Conservation (phyloP, 2,113 vertebrate genomes). For the Rhea americana region DNA sequence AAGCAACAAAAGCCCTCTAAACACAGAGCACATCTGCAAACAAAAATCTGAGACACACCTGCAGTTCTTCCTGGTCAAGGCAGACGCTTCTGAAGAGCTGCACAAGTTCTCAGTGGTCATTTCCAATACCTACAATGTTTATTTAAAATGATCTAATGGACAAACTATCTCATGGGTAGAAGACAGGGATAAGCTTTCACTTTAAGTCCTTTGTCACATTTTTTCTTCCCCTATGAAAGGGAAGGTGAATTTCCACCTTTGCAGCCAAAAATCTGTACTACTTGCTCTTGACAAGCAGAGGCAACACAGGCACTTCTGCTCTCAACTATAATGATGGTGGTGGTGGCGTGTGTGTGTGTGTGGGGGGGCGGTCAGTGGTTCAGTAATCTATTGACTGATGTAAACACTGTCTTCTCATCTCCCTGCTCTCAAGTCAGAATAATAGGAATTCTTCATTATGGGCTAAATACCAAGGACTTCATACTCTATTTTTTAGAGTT, state of each 20-base stretch:
- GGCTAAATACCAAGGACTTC: neutral
- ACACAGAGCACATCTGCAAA: neutral
- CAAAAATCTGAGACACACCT: neutral
- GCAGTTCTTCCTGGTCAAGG: neutral
- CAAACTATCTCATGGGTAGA: neutral
- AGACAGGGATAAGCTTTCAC: neutral
- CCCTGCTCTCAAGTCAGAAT: neutral
- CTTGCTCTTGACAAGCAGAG: neutral
- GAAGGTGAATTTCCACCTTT: neutral
- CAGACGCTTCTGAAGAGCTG: neutral
- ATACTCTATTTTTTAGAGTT: neutral
- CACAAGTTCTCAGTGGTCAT: neutral
- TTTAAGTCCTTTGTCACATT: neutral
- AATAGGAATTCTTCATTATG: neutral
- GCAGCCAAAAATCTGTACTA: neutral
- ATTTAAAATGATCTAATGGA: neutral
- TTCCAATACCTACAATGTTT: neutral
- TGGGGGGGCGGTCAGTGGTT: neutral
- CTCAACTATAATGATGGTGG: neutral
- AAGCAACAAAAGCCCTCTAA: neutral
- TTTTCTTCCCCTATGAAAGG: neutral
- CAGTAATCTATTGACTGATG: neutral
- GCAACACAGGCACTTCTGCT: neutral
- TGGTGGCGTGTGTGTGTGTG: no score
- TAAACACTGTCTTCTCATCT: neutral